Conservation (phyloP, 2,113 vertebrate genomes). For the Gymnocephalus cernua region DNA sequence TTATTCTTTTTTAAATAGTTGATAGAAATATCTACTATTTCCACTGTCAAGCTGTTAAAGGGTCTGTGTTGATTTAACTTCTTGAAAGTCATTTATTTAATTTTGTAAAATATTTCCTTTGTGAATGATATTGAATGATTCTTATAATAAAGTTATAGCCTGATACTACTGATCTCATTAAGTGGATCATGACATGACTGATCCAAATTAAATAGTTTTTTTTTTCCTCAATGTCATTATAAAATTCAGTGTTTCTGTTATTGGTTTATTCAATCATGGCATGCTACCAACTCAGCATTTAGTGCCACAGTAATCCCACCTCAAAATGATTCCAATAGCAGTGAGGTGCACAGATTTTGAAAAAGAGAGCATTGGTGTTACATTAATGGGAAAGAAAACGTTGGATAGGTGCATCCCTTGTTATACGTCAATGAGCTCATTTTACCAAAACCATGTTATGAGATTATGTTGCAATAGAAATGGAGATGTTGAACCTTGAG, state of each 20-base stretch:
- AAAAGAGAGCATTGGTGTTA: neutral
- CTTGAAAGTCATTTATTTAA: constrained; percentile 5
- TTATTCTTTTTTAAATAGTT: neutral
- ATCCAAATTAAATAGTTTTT: neutral
- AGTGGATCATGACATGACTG: neutral
- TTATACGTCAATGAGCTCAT: neutral
- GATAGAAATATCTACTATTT: too few relatives aligned
- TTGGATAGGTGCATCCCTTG: too few relatives aligned
- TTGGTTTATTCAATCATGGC: neutral
- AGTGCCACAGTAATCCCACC: too few relatives aligned
- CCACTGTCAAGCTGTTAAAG: neutral
- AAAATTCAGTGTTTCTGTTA: neutral
- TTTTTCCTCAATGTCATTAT: neutral
- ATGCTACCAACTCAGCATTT: neutral
- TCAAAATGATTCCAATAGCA: neutral
- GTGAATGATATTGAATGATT: neutral
- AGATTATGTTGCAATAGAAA: neutral
- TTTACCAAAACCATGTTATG: neutral
- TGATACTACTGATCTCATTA: neutral
- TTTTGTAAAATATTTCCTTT: neutral
- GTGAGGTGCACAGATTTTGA: neutral
- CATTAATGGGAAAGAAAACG: too few relatives aligned
- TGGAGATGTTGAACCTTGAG: neutral
- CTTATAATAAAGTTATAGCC: neutral
- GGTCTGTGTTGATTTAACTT: neutral